Base-by-base conservation (phyloP, 2,113 vertebrate genomes). In the Meles meles region DNA sequence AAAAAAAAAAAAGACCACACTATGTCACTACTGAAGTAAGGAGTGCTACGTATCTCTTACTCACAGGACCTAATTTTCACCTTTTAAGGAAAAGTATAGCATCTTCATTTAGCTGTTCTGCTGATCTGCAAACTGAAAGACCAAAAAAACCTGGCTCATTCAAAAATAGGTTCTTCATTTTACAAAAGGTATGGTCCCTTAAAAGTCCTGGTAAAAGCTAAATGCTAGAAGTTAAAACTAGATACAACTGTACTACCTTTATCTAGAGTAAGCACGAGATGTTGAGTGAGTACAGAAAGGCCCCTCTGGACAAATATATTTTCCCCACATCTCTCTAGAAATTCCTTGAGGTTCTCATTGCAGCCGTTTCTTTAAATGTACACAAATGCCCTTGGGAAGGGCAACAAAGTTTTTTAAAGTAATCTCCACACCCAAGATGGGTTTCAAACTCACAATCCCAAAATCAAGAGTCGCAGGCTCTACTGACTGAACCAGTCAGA, bases 31-130 rank as follows among this genome's bases (percentile, higher is more conserved):
- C 1, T 1, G 4, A 55, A 81, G 11, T 65, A 39, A 87, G 47
- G 25, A 21, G 7, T n/a, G 18, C 5, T 69, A 23, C 20, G 52
- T 49, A 57, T 14, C 2, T 14, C 47, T 88, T 77, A 72, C 17
- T 49, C 63, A 77, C 10, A 13, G 13, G 49, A 44, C 31, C 81
- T 63, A 47, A 74, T 21, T 71, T 85, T 93, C 31, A 83, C 47
- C 31, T 81, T 96, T 94, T 79, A 96, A 91, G 72, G 89, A 85
- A 93, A 94, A 90, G 20, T 25, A 71, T 0, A 39, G n/a, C 59
- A 95, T n/a, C 47, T 92, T 85, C 84, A 69, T 39, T 94, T 90
- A 71, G 49, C 44, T 49, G 55, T 89, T 79, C 47, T 37, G 52
- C 83, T 92, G 71, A 82, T 65, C 15, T 90, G 52, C 65, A 95